Base-by-base conservation (phyloP, 37 sponge, comb jelly and placozoan genomes). In the Axinella damicornis region DNA sequence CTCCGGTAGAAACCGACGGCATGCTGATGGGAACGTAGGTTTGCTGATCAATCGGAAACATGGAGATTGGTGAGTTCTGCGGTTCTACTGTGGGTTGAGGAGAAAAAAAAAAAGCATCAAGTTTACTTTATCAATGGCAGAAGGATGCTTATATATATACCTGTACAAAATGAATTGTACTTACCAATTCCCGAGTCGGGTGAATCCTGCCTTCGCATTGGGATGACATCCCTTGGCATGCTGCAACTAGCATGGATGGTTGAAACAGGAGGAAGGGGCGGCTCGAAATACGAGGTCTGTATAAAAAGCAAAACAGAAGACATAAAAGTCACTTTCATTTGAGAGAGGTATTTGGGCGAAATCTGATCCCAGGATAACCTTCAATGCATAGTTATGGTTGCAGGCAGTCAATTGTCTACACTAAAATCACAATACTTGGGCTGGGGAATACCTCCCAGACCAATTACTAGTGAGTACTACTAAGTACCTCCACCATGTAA, bases 141-240 rank as follows among this genome's bases (percentile, higher is more conserved):
- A 65, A 57, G 28, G 58, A 71, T 39, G 37, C n/a, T n/a, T n/a
- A n/a, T n/a, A n/a, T n/a, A n/a, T n/a, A n/a, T n/a, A n/a, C n/a
- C n/a, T n/a, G n/a, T n/a, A n/a, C n/a, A n/a, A n/a, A n/a, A n/a
- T n/a, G n/a, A n/a, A n/a, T n/a, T 28, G 30, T 34, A 38, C 65
- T 78, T 40, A 54, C 81, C 81, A 53, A 69, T 69, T 25, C 83
- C 83, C 24, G 62, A 60, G 30, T 82, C 83, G 5, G 83, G 83
- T 5, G 83, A 82, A 62, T 82, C 83, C 0, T 69, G 30, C n/a
- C 73, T 71, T 2, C 53, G 1, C 40, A 79, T 5, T 9, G 79
- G 53, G 17, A 63, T 57, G 4, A 56, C 32, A 2, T 71, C 38
- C 5, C 62, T 61, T 5, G 62, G 4, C 62, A 27, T 61, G 46